Base-by-base conservation (phyloP, 92 coral and sea anemone species). In the Porites divaricata region DNA sequence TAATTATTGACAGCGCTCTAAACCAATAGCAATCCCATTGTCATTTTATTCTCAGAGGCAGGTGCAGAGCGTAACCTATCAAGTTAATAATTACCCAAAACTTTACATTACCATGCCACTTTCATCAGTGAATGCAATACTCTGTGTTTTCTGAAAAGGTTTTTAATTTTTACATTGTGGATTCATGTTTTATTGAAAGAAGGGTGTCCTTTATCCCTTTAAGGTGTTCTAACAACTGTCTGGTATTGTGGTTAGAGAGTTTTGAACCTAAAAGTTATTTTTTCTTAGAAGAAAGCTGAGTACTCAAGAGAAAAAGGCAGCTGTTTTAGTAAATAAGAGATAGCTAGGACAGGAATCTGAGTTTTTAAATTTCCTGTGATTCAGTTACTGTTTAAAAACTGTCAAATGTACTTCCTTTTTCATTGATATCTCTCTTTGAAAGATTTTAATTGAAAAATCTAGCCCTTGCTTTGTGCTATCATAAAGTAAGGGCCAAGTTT, bases 371-470 rank as follows among this genome's bases (percentile, higher is more conserved):
- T 68, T 80, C 63, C 72, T 45, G 21, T 72, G 67, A 61, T 59
- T 71, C n/a, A 82, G 79, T 59, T 61, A 45, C 72, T 80, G 85
- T 80, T 69, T 54, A 70, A 80, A 80, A 26, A 35, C 74, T 80
- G 76, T 80, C 85, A 68, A 28, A 69, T 69, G 14, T 28, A 70
- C 85, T 68, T 80, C 76, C 85, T 69, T 19, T 35, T 78, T 48
- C 50, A 23, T 49, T 78, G 15, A 65, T 9, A 28, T 65, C 28
- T 69, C 66, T 28, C 57, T 9, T 53, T 68, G 67, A 26, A 7
- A 54, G 67, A 69, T 72, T 62, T 71, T 21, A 45, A 35, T 71
- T 48, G 10, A 16, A 62, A 45, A 41, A 21, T 45, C 10, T 54
- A 15, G 13, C 22, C 57, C 15, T 41, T 14, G 2, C 15, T 19